Conservation (phyloP, 2,113 vertebrate genomes). For the Tyto alba region DNA sequence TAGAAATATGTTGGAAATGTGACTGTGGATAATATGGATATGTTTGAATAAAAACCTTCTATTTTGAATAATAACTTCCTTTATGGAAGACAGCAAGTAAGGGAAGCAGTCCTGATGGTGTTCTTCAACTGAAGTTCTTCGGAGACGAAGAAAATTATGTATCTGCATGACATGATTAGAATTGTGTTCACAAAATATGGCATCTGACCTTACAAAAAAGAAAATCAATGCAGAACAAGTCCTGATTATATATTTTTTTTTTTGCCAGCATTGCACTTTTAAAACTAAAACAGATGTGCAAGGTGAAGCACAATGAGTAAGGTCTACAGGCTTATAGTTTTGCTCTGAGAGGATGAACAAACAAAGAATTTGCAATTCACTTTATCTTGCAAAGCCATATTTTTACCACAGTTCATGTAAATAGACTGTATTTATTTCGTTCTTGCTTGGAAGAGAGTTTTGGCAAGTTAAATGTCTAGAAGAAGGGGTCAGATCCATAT, state of each 20-base stretch:
- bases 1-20: neutral
- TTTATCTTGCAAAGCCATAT: neutral
- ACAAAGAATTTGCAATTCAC: neutral
- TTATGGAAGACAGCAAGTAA: neutral
- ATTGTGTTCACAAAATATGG: neutral
- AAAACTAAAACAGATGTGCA: neutral
- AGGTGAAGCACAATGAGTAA: neutral
- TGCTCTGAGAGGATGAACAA: neutral
- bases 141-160: neutral
- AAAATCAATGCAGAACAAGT: constrained; percentile 12
- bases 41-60: neutral
- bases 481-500: neutral
- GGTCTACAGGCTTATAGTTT: neutral
- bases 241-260: neutral
- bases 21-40: neutral
- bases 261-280: neutral
- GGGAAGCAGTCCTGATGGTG: neutral
- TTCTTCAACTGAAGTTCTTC: neutral
- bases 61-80: neutral
- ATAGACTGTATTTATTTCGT: neutral
- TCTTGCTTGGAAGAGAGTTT: neutral
- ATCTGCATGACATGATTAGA: neutral
- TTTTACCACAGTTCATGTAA: neutral
- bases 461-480: neutral
- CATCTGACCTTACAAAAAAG: neutral